Evolutionary conservation across 2,888 invertebrate species (phyloP).

Genomic region (Callimorpha dominula): DNA sequence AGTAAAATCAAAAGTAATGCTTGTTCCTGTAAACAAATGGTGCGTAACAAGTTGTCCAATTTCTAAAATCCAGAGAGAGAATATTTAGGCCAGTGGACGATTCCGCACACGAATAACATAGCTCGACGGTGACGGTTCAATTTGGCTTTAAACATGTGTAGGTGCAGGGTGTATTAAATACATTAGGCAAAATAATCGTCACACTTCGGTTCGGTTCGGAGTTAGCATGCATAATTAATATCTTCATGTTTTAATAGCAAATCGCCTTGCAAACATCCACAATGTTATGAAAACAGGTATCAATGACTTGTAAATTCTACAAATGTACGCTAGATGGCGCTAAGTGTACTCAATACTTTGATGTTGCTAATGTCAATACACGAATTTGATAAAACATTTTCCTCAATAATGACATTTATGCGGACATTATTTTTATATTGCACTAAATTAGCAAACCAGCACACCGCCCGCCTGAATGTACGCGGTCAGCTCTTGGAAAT

Average conservation of each 20-base stretch:
- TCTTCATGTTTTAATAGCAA: background rate
- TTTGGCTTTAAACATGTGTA: constrained; percentile 3
- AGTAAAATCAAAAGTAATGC: no score
- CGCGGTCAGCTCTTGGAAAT: no score
- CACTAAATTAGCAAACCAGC: no score
- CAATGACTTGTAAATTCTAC: background rate
- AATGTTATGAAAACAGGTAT: background rate
- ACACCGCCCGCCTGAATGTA: no score
- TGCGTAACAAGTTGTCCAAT: background rate
- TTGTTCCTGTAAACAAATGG: background rate
- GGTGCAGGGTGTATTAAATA: background rate
- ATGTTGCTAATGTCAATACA: background rate
- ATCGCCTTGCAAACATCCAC: background rate
- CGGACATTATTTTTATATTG: no score
- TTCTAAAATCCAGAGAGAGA: background rate
- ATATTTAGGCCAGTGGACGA: constrained; percentile 5
- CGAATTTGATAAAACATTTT: background rate
- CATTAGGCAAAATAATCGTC: background rate
- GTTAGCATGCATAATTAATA: background rate
- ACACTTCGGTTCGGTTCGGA: background rate
- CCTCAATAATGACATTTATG: no score
- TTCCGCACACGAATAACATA: constrained; percentile 4
- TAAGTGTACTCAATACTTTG: background rate
- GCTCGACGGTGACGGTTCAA: constrained; percentile 2
- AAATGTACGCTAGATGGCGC: constrained; percentile 1